A percentile compares a stretch with the other conserved stretches of the same genome.
Conservation (phyloP, 2,888 invertebrate genomes). For the Stenichneumon culpator region DNA sequence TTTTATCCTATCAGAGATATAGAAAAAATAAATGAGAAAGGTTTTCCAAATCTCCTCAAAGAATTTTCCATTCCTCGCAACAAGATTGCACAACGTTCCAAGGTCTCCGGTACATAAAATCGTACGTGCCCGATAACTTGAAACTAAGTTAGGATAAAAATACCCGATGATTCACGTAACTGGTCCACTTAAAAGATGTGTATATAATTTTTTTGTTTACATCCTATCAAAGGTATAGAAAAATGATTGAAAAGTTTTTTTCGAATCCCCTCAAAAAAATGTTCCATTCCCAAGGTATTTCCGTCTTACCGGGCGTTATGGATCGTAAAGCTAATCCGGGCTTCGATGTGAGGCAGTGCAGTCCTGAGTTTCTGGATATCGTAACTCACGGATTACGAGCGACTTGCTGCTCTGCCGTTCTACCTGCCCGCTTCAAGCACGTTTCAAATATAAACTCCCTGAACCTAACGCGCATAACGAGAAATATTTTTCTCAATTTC, state of each 20-base stretch:
- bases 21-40: neutral
- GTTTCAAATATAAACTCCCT: constrained; percentile 26
- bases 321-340: constrained; percentile 37
- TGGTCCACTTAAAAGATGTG: no score
- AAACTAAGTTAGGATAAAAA: no score
- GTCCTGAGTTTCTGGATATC: constrained; percentile 53
- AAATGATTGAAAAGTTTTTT: neutral
- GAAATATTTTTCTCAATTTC: constrained; percentile 33
- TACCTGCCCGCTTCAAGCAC: constrained; percentile 10
- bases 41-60: neutral
- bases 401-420: constrained; percentile 8
- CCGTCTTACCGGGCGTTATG: constrained; percentile 12
- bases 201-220: no score
- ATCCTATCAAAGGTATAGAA: no score
- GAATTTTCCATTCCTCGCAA: neutral
- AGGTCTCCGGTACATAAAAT: neutral
- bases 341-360: neutral
- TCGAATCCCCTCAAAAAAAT: neutral
- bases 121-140: no score
- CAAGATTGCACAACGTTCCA: neutral
- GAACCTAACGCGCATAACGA: constrained; percentile 16
- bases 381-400: constrained; percentile 64
- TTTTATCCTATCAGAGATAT: no score
- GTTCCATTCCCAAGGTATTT: constrained; percentile 5
- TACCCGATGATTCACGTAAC: no score